Conservation (phyloP, 2,113 vertebrate species). For the Neodontobutis hainanensis region DNA sequence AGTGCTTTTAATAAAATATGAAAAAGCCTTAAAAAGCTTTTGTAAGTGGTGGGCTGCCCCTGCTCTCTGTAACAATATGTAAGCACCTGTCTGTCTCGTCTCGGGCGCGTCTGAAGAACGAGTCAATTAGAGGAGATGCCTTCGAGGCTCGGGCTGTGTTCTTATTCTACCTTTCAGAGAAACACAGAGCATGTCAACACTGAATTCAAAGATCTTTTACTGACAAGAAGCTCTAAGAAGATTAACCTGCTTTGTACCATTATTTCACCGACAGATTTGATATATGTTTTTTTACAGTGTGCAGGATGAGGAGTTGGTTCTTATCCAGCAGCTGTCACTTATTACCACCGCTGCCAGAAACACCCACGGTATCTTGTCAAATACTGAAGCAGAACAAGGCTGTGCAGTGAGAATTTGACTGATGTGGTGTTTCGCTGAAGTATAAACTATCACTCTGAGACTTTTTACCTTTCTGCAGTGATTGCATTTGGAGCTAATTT, state of each 20-base stretch:
- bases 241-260: constrained; percentile 30
- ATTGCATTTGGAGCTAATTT: too few relatives aligned
- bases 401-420: neutral
- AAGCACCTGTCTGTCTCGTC: constrained; percentile 28
- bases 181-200: constrained; percentile 2
- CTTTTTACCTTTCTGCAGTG: too few relatives aligned
- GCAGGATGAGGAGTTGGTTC: neutral
- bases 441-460: too few relatives aligned
- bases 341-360: constrained; percentile 2
- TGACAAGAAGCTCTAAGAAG: neutral
- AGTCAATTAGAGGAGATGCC: constrained; percentile 62
- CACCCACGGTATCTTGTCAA: neutral
- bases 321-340: constrained; percentile 16
- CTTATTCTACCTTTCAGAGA: neutral
- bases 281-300: neutral
- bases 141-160: constrained; percentile 19
- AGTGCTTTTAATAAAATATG: neutral
- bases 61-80: constrained; percentile 32
- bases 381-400: neutral
- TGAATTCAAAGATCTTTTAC: constrained; percentile 14
- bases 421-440: too few relatives aligned
- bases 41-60: neutral
- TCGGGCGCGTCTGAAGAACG: constrained; percentile 50
- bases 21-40: neutral
- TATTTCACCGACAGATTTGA: constrained; percentile 6